Percentiles rank a stretch among this genome's conserved stretches.
These are phyloP conservation scores for Rhagologus leucostigma DNA, from an alignment of 2,113 vertebrate species.

Conservation along the genomic window DNA sequence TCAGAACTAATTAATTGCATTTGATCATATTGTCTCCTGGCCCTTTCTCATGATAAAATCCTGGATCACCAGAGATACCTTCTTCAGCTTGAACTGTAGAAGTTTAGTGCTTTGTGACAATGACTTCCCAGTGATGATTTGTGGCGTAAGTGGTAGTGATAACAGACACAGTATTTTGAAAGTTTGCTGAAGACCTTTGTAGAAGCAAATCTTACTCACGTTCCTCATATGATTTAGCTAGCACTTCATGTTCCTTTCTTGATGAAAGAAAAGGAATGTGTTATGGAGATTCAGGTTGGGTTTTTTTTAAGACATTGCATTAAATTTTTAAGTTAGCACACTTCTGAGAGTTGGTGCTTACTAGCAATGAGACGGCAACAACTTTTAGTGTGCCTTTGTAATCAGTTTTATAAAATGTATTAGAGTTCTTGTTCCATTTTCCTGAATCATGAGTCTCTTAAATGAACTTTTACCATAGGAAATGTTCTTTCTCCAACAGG, in stretches of 20 bases:
- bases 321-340: not conserved
- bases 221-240: not conserved
- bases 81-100: not conserved
- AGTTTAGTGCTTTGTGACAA: not conserved
- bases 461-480: not conserved
- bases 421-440: not conserved
- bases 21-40: not conserved
- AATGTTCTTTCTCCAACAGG: not conserved
- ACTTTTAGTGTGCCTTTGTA: not conserved
- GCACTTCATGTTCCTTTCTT: not conserved
- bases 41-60: not conserved
- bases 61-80: not conserved
- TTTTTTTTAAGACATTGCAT: not conserved
- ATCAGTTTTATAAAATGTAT: not conserved
- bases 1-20: not conserved
- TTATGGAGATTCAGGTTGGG: not conserved
- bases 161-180: not conserved
- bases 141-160: not conserved
- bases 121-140: not conserved
- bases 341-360: not conserved
- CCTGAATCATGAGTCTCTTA: not conserved
- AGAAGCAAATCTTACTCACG: not conserved
- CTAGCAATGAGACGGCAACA: not conserved
- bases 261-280: not conserved
- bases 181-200: not conserved